These are phyloP conservation scores for Marmota flaviventris DNA, from an alignment of 2,113 vertebrate species.

Conservation along the genomic window DNA sequence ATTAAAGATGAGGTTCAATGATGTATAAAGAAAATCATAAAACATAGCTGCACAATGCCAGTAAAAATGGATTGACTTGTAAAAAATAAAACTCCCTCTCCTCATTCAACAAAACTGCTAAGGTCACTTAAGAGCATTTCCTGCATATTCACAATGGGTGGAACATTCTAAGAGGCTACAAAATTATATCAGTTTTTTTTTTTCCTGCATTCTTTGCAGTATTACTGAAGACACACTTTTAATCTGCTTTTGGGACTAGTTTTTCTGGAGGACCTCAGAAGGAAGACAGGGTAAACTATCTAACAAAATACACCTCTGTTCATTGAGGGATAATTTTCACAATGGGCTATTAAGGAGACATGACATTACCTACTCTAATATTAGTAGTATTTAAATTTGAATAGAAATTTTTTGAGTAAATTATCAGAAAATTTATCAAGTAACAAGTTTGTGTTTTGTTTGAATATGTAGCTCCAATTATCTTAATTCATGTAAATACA, in stretches of 20 bases:
- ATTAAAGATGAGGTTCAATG: constrained; percentile 38
- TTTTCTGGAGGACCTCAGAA: constrained; percentile 31
- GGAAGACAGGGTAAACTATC: background rate
- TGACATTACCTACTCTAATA: background rate
- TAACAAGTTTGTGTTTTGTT: constrained; percentile 44
- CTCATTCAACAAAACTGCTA: background rate
- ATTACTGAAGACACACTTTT: background rate
- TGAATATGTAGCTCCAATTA: constrained; percentile 40
- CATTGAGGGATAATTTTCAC: background rate
- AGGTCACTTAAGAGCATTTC: background rate
- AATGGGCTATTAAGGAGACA: background rate
- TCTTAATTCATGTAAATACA: constrained; percentile 46
- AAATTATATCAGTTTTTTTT: background rate
- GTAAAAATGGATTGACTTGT: background rate
- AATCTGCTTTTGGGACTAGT: background rate
- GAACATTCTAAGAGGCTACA: background rate
- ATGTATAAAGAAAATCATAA: constrained; percentile 40
- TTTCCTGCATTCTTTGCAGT: background rate
- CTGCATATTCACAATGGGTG: background rate
- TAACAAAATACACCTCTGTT: constrained; percentile 25
- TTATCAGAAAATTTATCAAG: constrained; percentile 31
- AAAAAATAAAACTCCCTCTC: background rate
- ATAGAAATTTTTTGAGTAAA: constrained; percentile 11
- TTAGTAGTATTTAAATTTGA: constrained; percentile 26
- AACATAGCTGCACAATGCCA: background rate